Evolutionary conservation across 2,888 invertebrate genomes (phyloP), one percentile per base, ranked within the genome.

Genomic region (Spilarctia lutea): DNA sequence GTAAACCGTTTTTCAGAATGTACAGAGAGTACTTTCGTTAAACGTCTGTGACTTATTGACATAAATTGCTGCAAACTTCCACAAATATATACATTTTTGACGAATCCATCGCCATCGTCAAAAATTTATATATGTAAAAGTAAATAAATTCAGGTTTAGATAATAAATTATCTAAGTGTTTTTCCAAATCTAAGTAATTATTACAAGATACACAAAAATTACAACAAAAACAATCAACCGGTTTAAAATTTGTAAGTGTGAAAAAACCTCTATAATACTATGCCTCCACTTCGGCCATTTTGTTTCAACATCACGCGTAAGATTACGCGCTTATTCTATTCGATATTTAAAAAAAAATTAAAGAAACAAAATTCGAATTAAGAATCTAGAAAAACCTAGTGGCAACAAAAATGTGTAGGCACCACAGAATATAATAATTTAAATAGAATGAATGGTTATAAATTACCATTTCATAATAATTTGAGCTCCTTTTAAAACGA

Each of bases 251-350:
- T 68, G n/a, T 18, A 30, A 18, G 11, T 68, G 56, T 68, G 65
- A 73, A 68, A 73, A 30, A 71, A 72, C 67, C 42, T 35, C 48
- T 35, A 52, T 24, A 60, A 20, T 45, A 20, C 65, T 65, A 71
- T 63, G 65, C 30, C 39, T 68, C n/a, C 20, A 27, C 68, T 20
- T 18, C 79, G 76, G 82, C 81, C 84, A 83, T 83, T 72, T 81
- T 85, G 79, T 78, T 77, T 79, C 75, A 79, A 79, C 78, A 75
- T 79, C 74, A 75, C 74, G 77, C 77, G 72, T 79, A 76, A 77
- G 75, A 71, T 65, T 56, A 45, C 68, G 72, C n/a, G 69, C 56
- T 72, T 68, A 66, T 72, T 63, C 65, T 27, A 65, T 80, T 70
- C 30, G 27, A 73, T 71, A 65, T 74, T 33, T 65, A 18, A 78